A percentile compares a stretch with the other conserved stretches of the same genome.
Evolutionary conservation across 2,888 invertebrate genomes (phyloP).

Genomic region (Boloria euphrosyne): DNA sequence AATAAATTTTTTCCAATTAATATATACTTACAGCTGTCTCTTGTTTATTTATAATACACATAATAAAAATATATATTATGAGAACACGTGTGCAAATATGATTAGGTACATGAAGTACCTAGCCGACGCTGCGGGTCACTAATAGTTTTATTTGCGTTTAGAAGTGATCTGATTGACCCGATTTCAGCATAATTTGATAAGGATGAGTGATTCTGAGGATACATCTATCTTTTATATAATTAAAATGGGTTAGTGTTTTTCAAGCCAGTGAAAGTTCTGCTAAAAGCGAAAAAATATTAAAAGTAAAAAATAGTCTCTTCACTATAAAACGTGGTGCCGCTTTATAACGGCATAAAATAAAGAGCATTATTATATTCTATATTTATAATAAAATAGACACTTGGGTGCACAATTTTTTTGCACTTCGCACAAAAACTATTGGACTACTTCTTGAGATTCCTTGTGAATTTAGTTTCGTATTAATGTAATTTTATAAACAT

Average conservation of each 20-base stretch:
- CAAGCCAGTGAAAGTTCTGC: constrained; percentile 15
- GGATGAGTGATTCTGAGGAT: constrained; percentile 13
- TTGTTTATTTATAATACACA: neutral
- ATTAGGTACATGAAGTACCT: neutral
- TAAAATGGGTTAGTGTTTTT: constrained; percentile 12
- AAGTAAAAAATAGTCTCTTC: constrained; percentile 10
- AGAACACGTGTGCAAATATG: too few relatives aligned
- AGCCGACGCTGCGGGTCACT: neutral
- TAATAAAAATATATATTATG: neutral
- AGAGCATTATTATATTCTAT: constrained; percentile 2
- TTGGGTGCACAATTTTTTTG: neutral
- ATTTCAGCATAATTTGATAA: constrained; percentile 13
- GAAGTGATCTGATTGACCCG: constrained; percentile 14
- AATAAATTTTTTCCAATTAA: neutral
- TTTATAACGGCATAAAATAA: constrained; percentile 14
- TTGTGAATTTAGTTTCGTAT: too few relatives aligned
- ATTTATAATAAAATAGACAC: constrained; percentile 4
- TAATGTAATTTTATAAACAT: too few relatives aligned
- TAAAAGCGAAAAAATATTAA: constrained; percentile 14
- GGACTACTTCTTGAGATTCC: neutral
- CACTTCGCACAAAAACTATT: neutral
- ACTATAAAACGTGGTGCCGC: constrained; percentile 1
- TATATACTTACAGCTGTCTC: neutral
- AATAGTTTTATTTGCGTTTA: constrained; percentile 4
- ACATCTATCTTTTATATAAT: constrained; percentile 4